Base-by-base conservation (phyloP, 92 coral and sea anemone species). In the Porites rus region DNA sequence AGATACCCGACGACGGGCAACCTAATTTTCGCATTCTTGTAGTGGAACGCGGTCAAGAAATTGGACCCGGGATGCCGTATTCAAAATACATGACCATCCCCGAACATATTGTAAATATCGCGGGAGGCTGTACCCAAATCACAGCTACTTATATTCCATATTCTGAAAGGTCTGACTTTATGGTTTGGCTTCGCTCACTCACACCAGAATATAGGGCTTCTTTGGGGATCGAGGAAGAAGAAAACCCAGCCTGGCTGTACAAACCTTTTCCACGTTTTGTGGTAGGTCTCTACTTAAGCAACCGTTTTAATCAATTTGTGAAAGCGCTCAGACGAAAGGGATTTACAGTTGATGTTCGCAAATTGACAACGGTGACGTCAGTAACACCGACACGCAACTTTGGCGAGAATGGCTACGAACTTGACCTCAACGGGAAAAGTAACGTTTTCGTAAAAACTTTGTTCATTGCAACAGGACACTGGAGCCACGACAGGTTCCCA, bases 401-500 rank as follows among this genome's bases (percentile, higher is more conserved):
- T 8, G 72, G 25, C 46, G 12, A 66, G 59, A 2, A 86, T 62
- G 63, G 89, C 1, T 86, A 86, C 38, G 62, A 86, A 52, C 85
- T 86, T 31, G 84, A 69, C 13, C 83, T 88, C n/a, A 69, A 76
- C 66, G 68, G n/a, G 19, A 83, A 76, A 75, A 65, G 21, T 1
- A 63, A 24, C 73, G 78, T 11, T 51, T 73, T 79, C 18, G 86
- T 77, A 10, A 84, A 16, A 59, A 60, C 46, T 7, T 10, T 86
- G 65, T 87, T 87, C 28, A 16, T 87, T n/a, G 91, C 91, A 20
- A 80, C 76, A 12, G 91, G 91, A 17, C 91, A 87, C 82, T 87
- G 91, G 91, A 59, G 22, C 69, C 19, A 72, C 86, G 72, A 87
- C 74, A 87, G 91, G 61, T 86, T 86, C 51, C 90, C 90, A 3